phyloP scores from a whole-genome alignment of 2,113 vertebrate genomes.

The Telmatochromis sp. region DNA sequence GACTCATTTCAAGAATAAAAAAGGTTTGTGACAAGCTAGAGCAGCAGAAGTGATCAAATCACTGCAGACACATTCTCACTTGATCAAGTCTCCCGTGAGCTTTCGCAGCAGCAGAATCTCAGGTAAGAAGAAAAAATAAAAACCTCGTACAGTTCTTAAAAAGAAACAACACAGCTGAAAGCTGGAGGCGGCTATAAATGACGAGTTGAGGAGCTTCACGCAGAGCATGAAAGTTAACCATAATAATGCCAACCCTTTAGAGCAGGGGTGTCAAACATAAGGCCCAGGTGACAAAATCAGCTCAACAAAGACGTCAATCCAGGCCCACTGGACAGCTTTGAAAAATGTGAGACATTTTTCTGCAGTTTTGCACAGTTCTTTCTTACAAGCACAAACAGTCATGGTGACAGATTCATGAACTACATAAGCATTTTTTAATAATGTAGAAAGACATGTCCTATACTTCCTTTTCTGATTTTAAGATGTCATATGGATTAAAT shows the following conservation, averaged over 20 bases:
- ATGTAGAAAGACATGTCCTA: neutral
- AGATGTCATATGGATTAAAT: neutral
- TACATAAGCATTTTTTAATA: neutral
- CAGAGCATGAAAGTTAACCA: neutral
- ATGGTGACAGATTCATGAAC: neutral
- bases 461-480: neutral
- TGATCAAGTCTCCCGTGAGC: neutral
- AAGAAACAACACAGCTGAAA: neutral
- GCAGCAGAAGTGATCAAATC: neutral
- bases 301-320: neutral
- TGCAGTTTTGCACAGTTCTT: fast-evolving
- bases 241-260: neutral
- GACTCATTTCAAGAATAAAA: neutral
- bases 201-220: neutral
- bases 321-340: neutral
- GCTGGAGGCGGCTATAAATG: neutral
- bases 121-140: neutral
- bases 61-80: neutral
- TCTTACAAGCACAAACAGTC: neutral
- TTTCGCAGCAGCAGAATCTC: neutral
- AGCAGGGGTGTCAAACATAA: neutral
- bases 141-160: neutral
- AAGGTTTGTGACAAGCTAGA: neutral
- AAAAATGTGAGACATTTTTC: neutral
- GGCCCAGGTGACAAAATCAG: neutral